Evolutionary conservation across 2,797 vertebrate species (phyloP).

Genomic region (Pelodytes ibericus): DNA sequence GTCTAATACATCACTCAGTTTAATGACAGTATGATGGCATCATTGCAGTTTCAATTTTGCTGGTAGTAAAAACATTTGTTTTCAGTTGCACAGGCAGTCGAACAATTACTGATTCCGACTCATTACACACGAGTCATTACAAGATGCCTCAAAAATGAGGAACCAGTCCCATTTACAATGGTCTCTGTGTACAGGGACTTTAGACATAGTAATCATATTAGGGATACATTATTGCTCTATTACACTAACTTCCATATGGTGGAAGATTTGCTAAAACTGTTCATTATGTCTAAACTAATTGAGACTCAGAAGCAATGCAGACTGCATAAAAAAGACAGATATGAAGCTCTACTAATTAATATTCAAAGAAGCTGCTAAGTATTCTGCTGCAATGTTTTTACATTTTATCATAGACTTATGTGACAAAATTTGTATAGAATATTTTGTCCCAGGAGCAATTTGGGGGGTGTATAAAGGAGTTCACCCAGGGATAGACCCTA

Average conservation of each 20-base stretch:
- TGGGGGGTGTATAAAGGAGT: too few relatives aligned
- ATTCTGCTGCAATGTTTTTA: too few relatives aligned
- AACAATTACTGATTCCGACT: constrained; percentile 38
- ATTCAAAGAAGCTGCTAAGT: too few relatives aligned
- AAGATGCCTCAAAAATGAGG: constrained; percentile 10
- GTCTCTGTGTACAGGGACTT: constrained; percentile 31
- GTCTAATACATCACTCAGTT: constrained; percentile 22
- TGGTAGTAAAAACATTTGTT: constrained; percentile 39
- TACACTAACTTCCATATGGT: constrained; percentile 33
- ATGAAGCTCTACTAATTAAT: too few relatives aligned
- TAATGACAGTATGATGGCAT: constrained; percentile 29
- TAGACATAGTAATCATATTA: constrained; percentile 35
- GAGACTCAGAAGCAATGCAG: not conserved
- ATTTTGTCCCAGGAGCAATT: too few relatives aligned
- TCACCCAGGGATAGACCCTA: too few relatives aligned
- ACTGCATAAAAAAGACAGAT: not conserved
- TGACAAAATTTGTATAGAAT: too few relatives aligned
- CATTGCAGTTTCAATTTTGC: constrained; percentile 29
- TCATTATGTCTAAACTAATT: constrained; percentile 30
- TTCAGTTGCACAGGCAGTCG: constrained; percentile 19
- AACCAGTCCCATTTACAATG: constrained; percentile 28
- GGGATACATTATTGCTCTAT: constrained; percentile 30
- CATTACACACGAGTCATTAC: constrained; percentile 42
- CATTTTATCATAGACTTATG: too few relatives aligned
- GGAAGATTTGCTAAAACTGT: constrained; percentile 15